Evolutionary conservation across 2,888 invertebrate species (phyloP).

Genomic region (Drosophila nr. perissopoda): DNA sequence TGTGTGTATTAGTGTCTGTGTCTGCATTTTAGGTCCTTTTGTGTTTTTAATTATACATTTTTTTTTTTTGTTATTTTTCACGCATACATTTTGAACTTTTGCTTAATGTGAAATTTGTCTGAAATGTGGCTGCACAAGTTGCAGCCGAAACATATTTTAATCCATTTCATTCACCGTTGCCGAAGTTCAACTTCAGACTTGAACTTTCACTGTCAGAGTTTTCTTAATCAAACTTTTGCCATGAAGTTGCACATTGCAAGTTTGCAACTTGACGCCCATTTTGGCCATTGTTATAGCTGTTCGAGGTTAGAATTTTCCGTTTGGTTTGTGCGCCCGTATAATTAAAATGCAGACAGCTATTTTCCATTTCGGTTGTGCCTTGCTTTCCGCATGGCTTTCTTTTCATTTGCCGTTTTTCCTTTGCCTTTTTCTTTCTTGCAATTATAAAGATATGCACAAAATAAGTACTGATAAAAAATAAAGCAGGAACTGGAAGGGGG

Average conservation of each 20-base stretch:
- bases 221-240: slow-evolving; percentile 80
- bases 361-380: slow-evolving; percentile 35
- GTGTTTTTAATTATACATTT: slow-evolving; percentile 69
- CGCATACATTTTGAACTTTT: slow-evolving; percentile 59
- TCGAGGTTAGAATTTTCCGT: slow-evolving; percentile 67
- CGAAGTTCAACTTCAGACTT: slow-evolving; percentile 46
- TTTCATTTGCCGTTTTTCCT: slow-evolving; percentile 6
- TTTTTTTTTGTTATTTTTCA: slow-evolving; percentile 21
- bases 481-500: not conserved
- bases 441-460: slow-evolving; percentile 76
- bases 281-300: slow-evolving; percentile 46
- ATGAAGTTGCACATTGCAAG: slow-evolving; percentile 53
- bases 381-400: slow-evolving; percentile 50
- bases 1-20: slow-evolving; percentile 38
- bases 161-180: slow-evolving; percentile 29
- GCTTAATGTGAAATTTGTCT: slow-evolving; percentile 37
- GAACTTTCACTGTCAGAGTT: slow-evolving; percentile 47
- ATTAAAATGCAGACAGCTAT: slow-evolving; percentile 79
- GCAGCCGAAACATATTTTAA: slow-evolving; percentile 14
- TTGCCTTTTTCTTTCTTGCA: slow-evolving; percentile 38
- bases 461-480: slow-evolving; percentile 55
- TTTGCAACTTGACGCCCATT: slow-evolving; percentile 42
- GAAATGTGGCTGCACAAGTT: slow-evolving; percentile 43
- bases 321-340: slow-evolving; percentile 54
- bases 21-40: slow-evolving; percentile 43